Base-by-base conservation (phyloP, 2,113 vertebrate genomes). In the Corydoras sp. region DNA sequence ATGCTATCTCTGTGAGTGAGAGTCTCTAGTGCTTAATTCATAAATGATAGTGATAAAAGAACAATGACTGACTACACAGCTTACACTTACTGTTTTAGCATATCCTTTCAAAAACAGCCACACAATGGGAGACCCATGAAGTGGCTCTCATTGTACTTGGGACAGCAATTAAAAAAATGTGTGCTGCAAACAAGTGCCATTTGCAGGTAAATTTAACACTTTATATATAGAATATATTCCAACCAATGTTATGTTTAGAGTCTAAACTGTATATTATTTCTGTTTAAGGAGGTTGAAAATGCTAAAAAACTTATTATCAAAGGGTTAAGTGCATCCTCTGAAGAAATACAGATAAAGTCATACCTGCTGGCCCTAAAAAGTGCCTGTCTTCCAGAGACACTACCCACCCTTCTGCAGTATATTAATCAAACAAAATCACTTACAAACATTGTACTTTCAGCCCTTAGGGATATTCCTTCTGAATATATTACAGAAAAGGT, bases 351-450 rank as follows among this genome's bases (percentile, higher is more conserved):
- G 10, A 59, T 68, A 13, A 74, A 56, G 24, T 74, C 72, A 15
- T 61, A 74, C 32, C 65, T 74, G 10, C 24, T 74, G n/a, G 72
- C 65, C 13, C 12, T 74, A 31, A 74, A 74, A 68, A 68, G 72
- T 68, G 72, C 72, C n/a, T 18, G 18, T 62, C 72, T 68, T 56
- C 72, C 65, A 56, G 72, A 74, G 65, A 74, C 58, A 12, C 12
- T 74, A 5, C 65, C 72, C 31, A 32, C 68, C 31, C 65, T 74
- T 56, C 65, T 74, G 12, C 50, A 49, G 51, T 74, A 74, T 31
- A 68, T 74, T 31, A 50, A 62, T 50, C 65, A 15, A 13, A 62
- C 65, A 2, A 74, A 68, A 56, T 62, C 65, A 43, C n/a, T 74
- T 13, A 56, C 65, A 49, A 68, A 51, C 58, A 68, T 74, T 54